Conservation (phyloP, 2,113 vertebrate genomes). For the Carlito syrichta region DNA sequence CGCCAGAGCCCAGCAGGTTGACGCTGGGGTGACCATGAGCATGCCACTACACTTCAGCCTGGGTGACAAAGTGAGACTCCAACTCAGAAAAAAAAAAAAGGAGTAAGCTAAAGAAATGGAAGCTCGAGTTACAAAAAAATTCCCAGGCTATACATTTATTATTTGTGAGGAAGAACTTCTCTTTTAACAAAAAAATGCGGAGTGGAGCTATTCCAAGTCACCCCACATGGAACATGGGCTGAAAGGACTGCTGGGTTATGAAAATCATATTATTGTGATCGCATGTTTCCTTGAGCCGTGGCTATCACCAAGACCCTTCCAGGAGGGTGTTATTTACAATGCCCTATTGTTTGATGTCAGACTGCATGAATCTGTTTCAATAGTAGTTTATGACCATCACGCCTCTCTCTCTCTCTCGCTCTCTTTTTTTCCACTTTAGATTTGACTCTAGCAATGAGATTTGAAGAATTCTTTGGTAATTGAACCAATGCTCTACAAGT, state of each 20-base stretch:
- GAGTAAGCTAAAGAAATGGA: constrained; percentile 61
- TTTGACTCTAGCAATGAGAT: constrained; percentile 68
- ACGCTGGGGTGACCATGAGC: too few species aligned
- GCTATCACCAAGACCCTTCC: constrained; percentile 76
- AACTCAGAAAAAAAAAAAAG: too few species aligned
- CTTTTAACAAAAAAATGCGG: constrained; percentile 77
- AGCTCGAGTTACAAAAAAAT: constrained; percentile 69
- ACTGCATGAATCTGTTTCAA: constrained; percentile 74
- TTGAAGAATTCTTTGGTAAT: constrained; percentile 61
- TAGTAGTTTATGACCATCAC: constrained; percentile 68
- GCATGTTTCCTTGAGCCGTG: constrained; percentile 78
- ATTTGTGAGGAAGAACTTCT: constrained; percentile 78
- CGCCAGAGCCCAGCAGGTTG: too few species aligned
- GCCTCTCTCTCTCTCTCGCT: constrained; percentile 71
- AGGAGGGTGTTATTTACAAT: constrained; percentile 75
- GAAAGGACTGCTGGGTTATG: constrained; percentile 77
- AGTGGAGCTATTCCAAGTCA: constrained; percentile 74
- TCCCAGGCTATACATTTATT: constrained; percentile 71
- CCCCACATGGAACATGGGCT: constrained; percentile 80
- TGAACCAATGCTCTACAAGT: background rate
- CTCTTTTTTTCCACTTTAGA: constrained; percentile 68
- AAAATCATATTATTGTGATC: constrained; percentile 84
- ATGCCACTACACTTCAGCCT: too few species aligned
- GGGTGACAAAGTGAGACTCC: too few species aligned
- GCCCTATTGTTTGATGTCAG: constrained; percentile 79